These are phyloP conservation scores for Sycophila texana DNA, from an alignment of 2,888 invertebrate species.

Conservation along the genomic window DNA sequence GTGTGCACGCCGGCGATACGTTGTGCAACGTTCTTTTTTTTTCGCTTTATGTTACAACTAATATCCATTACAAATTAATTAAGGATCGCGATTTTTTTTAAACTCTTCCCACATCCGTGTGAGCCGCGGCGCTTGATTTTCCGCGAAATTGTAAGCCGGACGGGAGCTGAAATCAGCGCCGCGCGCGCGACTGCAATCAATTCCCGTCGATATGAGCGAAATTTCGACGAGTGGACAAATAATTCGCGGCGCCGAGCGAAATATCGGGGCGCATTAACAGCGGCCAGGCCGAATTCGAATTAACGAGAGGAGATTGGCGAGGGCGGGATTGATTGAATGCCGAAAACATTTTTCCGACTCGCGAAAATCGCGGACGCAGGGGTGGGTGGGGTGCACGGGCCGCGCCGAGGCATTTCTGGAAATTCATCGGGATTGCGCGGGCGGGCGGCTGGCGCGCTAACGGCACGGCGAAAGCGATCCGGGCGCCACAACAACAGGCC, in stretches of 20 bases:
- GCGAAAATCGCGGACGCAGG: background rate
- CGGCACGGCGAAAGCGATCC: slow-evolving; percentile 23
- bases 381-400: too few relatives aligned
- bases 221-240: too few relatives aligned
- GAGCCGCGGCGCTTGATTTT: too few relatives aligned
- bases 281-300: background rate
- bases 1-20: background rate
- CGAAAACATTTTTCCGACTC: slow-evolving; percentile 2
- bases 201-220: background rate
- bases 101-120: too few relatives aligned
- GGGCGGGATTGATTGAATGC: background rate
- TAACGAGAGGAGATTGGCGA: background rate
- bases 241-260: too few relatives aligned
- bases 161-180: background rate
- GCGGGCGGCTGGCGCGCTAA: too few relatives aligned
- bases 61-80: too few relatives aligned
- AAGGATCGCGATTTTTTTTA: too few relatives aligned
- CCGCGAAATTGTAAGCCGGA: too few relatives aligned
- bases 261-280: background rate
- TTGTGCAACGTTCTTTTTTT: background rate
- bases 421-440: slow-evolving; percentile 45
- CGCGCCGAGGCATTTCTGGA: slow-evolving; percentile 44
- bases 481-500: slow-evolving; percentile 33
- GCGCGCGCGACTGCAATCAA: background rate
- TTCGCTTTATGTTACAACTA: too few relatives aligned